These are phyloP conservation scores for Saccostrea cuccullata DNA, from an alignment of 1,140 invertebrate species.

Conservation along the genomic window DNA sequence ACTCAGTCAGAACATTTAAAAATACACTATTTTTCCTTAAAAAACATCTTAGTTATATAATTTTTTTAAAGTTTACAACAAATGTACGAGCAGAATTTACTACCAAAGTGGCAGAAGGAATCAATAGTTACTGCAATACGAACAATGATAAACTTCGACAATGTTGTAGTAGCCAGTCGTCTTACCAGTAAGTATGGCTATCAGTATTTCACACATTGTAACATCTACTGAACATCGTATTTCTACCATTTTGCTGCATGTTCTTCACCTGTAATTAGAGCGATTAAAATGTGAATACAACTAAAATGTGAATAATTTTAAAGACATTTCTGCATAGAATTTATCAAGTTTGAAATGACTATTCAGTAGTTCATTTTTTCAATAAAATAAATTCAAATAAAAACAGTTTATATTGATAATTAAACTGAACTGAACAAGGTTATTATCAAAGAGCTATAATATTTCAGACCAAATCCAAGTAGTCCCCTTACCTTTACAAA, in stretches of 20 bases:
- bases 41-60: not conserved
- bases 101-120: not conserved
- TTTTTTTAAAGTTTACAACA: not conserved
- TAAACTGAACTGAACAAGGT: too few relatives aligned
- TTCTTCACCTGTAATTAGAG: too few relatives aligned
- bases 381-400: too few relatives aligned
- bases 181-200: not conserved
- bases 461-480: constrained; percentile 42
- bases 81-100: not conserved
- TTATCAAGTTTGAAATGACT: not conserved
- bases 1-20: too few relatives aligned
- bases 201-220: too few relatives aligned
- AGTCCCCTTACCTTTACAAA: constrained; percentile 42
- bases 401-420: too few relatives aligned
- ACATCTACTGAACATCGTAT: too few relatives aligned
- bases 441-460: not conserved
- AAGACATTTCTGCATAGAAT: not conserved
- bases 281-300: too few relatives aligned
- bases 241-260: too few relatives aligned
- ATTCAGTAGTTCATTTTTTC: too few relatives aligned
- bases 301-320: not conserved
- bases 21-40: not conserved
- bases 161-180: not conserved
- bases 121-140: not conserved
- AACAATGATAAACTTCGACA: not conserved